These are phyloP conservation scores for Phalacrocorax pelagicus DNA, from an alignment of 2,113 vertebrate species.

Conservation along the genomic window DNA sequence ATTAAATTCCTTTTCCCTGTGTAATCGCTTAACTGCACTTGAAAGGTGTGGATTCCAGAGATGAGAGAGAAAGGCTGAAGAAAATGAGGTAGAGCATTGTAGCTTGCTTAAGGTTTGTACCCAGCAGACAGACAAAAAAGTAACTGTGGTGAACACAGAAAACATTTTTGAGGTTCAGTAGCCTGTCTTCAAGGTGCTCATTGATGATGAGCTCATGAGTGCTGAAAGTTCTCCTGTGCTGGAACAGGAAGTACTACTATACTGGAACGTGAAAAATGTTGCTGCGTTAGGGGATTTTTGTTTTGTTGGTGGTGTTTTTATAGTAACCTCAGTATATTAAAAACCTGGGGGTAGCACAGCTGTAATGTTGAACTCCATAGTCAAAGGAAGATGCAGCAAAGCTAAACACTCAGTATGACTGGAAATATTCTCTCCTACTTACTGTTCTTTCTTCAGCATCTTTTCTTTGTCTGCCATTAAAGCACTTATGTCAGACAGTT, in stretches of 20 bases:
- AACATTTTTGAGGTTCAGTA: background rate
- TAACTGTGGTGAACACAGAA: background rate
- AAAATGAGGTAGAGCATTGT: background rate
- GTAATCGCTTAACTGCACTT: constrained; percentile 50
- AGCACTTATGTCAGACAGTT: background rate
- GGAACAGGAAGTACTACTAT: background rate
- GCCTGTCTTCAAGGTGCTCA: background rate
- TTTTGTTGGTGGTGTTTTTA: background rate
- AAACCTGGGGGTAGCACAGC: background rate
- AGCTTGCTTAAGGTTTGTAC: constrained; percentile 29
- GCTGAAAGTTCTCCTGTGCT: background rate
- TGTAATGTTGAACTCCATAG: background rate
- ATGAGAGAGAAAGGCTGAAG: constrained; percentile 24
- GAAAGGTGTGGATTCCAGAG: constrained; percentile 38
- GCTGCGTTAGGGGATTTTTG: background rate
- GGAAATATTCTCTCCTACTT: background rate
- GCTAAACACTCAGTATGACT: background rate
- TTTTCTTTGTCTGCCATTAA: background rate
- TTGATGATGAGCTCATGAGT: background rate
- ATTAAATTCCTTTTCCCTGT: constrained; percentile 46
- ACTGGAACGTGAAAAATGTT: background rate
- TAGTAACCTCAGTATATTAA: background rate
- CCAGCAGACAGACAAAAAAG: background rate
- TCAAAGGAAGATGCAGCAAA: background rate
- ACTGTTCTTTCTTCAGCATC: background rate